Evolutionary conservation across 2,113 vertebrate species (phyloP), one percentile per base, ranked within the genome.

Genomic region (Barbus barbus): DNA sequence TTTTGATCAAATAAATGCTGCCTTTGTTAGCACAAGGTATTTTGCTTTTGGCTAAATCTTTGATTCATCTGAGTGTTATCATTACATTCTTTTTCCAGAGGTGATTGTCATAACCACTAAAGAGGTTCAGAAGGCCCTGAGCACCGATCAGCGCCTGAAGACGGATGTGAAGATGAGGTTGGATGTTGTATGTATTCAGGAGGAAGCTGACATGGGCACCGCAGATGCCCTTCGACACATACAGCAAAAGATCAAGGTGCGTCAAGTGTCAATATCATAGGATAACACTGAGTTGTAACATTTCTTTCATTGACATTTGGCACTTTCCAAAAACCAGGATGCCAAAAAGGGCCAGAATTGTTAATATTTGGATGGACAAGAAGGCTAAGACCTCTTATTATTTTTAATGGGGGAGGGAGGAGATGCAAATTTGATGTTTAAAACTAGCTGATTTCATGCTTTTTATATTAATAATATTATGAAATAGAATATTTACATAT

Each of bases 51-150:
- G 16, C n/a, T 71, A n/a, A 13, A 14, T 16, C 41, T 2, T 41
- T 41, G 20, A 13, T 72, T 69, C 31, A 36, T 7, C 14, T 1
- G 14, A 9, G 22, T 60, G 4, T 85, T 51, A 38, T 46, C 22
- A 1, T 48, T 33, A 22, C 76, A 1, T 7, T 14, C 13, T 41
- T n/a, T 91, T 85, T 88, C 8, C 90, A 99, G 98, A 99, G 94
- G 97, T 97, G 78, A 99, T 99, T 77, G 95, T 99, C 80, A 93
- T 99, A 90, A 99, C 98, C 74, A 98, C 98, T 24, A 98, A 95
- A 86, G 97, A 99, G 77, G 96, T 99, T 85, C 97, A 99, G 82
- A 99, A 98, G 92, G 91, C 94, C 89, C 90, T 98, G 86, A 95
- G 94, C 88, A 83, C 94, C n/a, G 95, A 97, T 88, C 92, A 93